Percentiles rank a stretch among this genome's conserved stretches.
These are phyloP conservation scores for Hecatera dysodea DNA, from an alignment of 2,888 invertebrate species.

Conservation along the genomic window DNA sequence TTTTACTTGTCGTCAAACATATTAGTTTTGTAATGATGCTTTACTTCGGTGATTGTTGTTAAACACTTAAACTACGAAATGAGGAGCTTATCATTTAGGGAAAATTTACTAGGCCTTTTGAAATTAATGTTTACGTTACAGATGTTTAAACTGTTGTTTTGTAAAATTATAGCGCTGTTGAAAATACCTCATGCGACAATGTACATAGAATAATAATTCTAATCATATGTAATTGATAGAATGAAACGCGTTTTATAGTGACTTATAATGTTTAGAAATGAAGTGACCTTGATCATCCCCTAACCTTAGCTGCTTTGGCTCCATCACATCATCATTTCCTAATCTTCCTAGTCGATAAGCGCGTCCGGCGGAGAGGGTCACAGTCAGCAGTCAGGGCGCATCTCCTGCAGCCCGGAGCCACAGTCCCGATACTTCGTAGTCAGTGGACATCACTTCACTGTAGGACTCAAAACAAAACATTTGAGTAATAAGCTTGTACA, in stretches of 20 bases:
- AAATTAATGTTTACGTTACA: conserved; percentile 74
- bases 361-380: conserved; percentile 48
- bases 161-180: conserved; percentile 81
- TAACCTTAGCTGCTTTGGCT: conserved; percentile 87
- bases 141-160: conserved; percentile 77
- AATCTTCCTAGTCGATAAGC: conserved; percentile 72
- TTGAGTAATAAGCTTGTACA: conserved; percentile 81
- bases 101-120: conserved; percentile 81
- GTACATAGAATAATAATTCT: conserved; percentile 79
- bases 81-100: conserved; percentile 88
- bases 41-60: conserved; percentile 62
- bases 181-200: conserved; percentile 84
- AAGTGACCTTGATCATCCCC: conserved; percentile 90
- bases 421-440: conserved; percentile 62
- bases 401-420: conserved; percentile 44
- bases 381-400: conserved; percentile 5
- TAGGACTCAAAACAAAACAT: conserved; percentile 71
- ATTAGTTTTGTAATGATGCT: conserved; percentile 54
- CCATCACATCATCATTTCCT: conserved; percentile 78
- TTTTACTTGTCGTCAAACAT: conserved; percentile 50
- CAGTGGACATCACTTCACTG: conserved; percentile 67
- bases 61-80: conserved; percentile 67
- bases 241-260: conserved; percentile 82
- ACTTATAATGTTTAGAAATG: conserved; percentile 87
- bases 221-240: conserved; percentile 77